These are phyloP conservation scores for Ochropleura plecta DNA, from an alignment of 2,888 invertebrate genomes.

Conservation along the genomic window DNA sequence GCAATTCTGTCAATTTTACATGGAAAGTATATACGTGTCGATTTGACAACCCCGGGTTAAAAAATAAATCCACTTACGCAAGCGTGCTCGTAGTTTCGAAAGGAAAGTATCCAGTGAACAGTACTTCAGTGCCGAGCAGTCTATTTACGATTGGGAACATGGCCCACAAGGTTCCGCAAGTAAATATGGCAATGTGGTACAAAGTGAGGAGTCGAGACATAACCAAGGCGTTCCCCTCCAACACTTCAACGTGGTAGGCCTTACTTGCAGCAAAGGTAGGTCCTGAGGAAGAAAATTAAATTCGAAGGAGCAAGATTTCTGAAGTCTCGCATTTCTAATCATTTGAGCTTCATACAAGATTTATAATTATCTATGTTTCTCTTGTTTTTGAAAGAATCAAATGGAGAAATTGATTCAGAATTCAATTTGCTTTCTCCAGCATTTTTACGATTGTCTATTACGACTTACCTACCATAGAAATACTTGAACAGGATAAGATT, in stretches of 20 bases:
- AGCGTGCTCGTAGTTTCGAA: constrained; percentile 75
- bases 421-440: not conserved
- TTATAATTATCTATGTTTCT: not conserved
- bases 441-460: not conserved
- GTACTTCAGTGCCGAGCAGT: constrained; percentile 72
- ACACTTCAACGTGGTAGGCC: constrained; percentile 71
- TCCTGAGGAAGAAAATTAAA: constrained; percentile 64
- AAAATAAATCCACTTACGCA: constrained; percentile 71
- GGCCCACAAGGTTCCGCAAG: constrained; percentile 74
- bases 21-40: too few species aligned
- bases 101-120: constrained; percentile 82
- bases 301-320: not conserved
- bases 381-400: not conserved
- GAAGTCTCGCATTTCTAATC: not conserved
- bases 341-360: not conserved
- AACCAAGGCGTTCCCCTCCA: constrained; percentile 73
- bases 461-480: not conserved
- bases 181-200: constrained; percentile 71
- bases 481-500: not conserved
- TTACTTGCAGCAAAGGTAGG: constrained; percentile 74
- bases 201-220: constrained; percentile 77
- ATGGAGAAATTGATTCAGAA: not conserved
- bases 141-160: constrained; percentile 78
- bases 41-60: not conserved
- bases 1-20: too few species aligned